Evolutionary conservation across 2,888 invertebrate species (phyloP), one percentile per base, ranked within the genome.

Genomic region (Erynnis tages): DNA sequence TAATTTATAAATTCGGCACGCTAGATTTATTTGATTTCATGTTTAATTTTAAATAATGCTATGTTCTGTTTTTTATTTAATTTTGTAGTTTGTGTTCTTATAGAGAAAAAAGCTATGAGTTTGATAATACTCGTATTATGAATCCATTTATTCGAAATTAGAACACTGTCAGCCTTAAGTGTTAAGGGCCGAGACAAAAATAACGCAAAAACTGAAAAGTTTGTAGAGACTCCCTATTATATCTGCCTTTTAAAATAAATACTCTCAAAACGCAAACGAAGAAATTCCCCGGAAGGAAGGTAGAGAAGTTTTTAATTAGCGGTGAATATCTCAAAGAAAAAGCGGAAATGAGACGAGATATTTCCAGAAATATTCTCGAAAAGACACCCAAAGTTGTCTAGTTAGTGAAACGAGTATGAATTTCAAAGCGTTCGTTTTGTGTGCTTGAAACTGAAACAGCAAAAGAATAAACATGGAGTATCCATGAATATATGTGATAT

Each of bases 241-340:
- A n/a, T n/a, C n/a, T n/a, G n/a, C n/a, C n/a, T n/a, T n/a, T n/a
- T n/a, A n/a, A n/a, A n/a, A n/a, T n/a, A n/a, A n/a, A 25, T 25
- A 25, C 2, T n/a, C 4, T 1, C 14, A 17, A 21, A 44, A 19
- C n/a, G 4, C 11, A 44, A 30, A 44, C 32, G 21, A 21, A 16
- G 5, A 13, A 32, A 34, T 21, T 19, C 30, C 32, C 21, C 21
- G 21, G 30, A 40, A 40, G 45, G 14, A 23, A 13, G 14, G 23
- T 29, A 13, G 19, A 14, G 27, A 45, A 45, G 21, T 21, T 48
- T 48, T 40, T 48, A 48, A 48, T 48, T 48, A 48, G 48, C 14
- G 21, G 30, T 13, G 30, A 48, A 30, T 48, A n/a, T 29, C 30
- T 19, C 27, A 38, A 48, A 40, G 23, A 38, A 19, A n/a, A 16